These are phyloP conservation scores for Drepanosiphum platanoidis DNA, from an alignment of 2,888 invertebrate species.

Conservation along the genomic window DNA sequence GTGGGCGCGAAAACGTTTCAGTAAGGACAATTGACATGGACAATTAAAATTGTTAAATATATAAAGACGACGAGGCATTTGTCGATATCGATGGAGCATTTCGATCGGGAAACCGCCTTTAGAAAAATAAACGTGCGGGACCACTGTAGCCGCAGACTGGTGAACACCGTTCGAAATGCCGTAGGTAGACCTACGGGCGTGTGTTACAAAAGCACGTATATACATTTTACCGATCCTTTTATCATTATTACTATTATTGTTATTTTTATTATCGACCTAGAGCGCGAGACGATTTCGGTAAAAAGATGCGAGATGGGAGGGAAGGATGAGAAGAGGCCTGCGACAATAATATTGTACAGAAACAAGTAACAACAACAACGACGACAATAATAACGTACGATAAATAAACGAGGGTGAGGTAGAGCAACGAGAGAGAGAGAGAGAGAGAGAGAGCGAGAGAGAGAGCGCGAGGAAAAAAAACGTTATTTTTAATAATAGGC, in stretches of 20 bases:
- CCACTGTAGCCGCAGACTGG: background rate
- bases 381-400: background rate
- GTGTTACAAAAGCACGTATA: background rate
- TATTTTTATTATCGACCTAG: background rate
- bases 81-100: no score
- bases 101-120: background rate
- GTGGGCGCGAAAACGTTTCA: no score
- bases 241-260: background rate
- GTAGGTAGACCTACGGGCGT: background rate
- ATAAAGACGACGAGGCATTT: no score
- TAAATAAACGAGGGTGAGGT: conserved; percentile 43
- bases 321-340: background rate
- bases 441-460: background rate
- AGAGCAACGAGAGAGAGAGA: background rate
- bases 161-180: background rate
- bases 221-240: background rate
- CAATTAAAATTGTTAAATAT: no score
- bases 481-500: conserved; percentile 31
- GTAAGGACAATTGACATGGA: no score
- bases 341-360: background rate
- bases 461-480: background rate
- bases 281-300: conserved; percentile 2
- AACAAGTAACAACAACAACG: background rate
- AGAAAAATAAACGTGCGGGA: background rate
- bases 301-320: background rate